Evolutionary conservation across 2,797 vertebrate species (phyloP).

Genomic region (Argya squamiceps): DNA sequence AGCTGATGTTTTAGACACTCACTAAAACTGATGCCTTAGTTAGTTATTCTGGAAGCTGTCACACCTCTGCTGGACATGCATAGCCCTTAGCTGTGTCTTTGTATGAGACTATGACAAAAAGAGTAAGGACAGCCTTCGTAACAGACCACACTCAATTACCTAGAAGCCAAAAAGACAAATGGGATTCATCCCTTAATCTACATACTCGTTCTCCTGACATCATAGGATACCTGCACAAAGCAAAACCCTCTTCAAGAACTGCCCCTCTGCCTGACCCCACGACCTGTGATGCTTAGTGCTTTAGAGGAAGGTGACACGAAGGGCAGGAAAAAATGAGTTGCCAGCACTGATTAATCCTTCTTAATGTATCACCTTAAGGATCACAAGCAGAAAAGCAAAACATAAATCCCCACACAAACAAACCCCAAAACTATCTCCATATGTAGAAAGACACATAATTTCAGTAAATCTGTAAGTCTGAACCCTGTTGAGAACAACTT

Average conservation of each 20-base stretch:
- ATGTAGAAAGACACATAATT: background rate
- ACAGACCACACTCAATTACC: background rate
- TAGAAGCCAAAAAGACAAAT: background rate
- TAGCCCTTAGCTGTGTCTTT: background rate
- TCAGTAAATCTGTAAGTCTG: background rate
- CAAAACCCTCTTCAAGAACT: background rate
- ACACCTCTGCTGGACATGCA: background rate
- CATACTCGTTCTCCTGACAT: background rate
- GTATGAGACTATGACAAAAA: accelerated
- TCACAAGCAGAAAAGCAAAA: background rate
- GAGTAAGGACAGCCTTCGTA: background rate
- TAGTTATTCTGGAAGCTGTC: background rate
- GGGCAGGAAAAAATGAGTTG: background rate
- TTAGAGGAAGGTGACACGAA: background rate
- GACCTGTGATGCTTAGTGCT: background rate
- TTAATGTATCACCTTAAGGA: background rate
- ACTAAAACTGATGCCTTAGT: background rate
- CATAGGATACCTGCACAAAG: background rate
- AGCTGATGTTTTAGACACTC: background rate
- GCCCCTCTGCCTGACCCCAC: background rate
- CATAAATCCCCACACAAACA: background rate
- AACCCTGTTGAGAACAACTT: background rate
- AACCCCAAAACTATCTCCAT: background rate
- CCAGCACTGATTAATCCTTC: background rate
- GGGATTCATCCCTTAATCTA: background rate